Conservation (phyloP, 2,888 invertebrate species). For the Polydrusus pterygomalis region DNA sequence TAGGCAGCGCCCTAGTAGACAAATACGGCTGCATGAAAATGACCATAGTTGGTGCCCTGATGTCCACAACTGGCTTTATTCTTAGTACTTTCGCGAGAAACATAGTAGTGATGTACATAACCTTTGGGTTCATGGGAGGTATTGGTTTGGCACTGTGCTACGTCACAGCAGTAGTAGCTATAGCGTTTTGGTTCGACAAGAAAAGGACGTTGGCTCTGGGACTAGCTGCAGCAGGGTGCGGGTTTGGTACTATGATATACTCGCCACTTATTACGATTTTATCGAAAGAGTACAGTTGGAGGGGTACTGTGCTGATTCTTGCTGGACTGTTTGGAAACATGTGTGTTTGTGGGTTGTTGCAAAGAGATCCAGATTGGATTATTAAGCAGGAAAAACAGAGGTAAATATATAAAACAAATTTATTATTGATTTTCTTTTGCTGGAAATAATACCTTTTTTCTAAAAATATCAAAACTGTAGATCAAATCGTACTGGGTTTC, state of each 20-base stretch:
- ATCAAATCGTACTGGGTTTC: too few relatives aligned
- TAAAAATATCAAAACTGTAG: too few relatives aligned
- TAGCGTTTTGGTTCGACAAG: constrained; percentile 95
- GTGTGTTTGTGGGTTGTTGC: constrained; percentile 89
- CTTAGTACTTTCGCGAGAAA: constrained; percentile 82
- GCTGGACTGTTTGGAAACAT: constrained; percentile 90
- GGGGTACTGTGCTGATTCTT: constrained; percentile 86
- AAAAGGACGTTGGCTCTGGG: constrained; percentile 90
- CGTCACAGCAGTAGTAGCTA: constrained; percentile 92
- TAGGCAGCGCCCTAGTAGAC: constrained; percentile 90
- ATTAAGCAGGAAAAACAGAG: constrained; percentile 75
- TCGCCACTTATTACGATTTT: constrained; percentile 89
- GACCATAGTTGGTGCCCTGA: constrained; percentile 78
- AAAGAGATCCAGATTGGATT: constrained; percentile 93
- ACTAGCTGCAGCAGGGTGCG: constrained; percentile 91
- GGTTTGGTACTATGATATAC: constrained; percentile 92
- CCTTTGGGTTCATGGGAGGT: constrained; percentile 90
- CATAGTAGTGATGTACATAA: constrained; percentile 86
- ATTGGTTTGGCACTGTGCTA: constrained; percentile 89
- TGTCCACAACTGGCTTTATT: constrained; percentile 85
- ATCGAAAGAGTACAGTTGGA: constrained; percentile 87
- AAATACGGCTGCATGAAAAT: constrained; percentile 79
- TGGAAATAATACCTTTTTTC: too few relatives aligned
- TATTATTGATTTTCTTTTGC: too few relatives aligned
- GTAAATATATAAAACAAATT: constrained; percentile 56